Evolutionary conservation across 2,113 vertebrate species (phyloP).

Genomic region (Herpetotheres cachinnans): DNA sequence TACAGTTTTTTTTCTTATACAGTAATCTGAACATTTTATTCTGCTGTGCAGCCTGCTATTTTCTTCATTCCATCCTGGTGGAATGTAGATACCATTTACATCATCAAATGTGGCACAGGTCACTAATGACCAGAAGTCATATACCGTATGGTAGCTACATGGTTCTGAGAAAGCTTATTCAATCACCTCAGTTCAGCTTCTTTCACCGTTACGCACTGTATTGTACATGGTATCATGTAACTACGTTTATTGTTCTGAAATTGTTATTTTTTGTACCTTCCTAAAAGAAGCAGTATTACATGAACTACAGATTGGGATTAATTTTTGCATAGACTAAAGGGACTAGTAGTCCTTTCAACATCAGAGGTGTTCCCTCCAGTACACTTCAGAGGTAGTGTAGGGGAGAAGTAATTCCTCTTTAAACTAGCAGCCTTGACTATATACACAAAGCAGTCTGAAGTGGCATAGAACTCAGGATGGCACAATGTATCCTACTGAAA

Average conservation of each 20-base stretch:
- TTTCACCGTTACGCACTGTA: background rate
- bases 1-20: background rate
- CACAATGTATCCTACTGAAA: background rate
- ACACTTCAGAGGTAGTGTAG: background rate
- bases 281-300: background rate
- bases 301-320: background rate
- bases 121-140: background rate
- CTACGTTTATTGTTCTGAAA: background rate
- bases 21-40: background rate
- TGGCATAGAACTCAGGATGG: background rate
- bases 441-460: background rate
- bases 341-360: background rate
- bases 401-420: background rate
- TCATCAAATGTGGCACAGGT: background rate
- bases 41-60: background rate
- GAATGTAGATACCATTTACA: background rate
- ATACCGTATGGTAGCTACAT: fast-evolving
- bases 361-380: background rate
- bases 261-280: background rate
- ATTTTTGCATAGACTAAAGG: background rate
- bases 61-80: background rate
- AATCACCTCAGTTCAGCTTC: background rate
- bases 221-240: background rate
- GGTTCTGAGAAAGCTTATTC: background rate
- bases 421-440: background rate